phyloP scores from a whole-genome alignment of 2,797 vertebrate genomes.

The Halcyon leucocephala region DNA sequence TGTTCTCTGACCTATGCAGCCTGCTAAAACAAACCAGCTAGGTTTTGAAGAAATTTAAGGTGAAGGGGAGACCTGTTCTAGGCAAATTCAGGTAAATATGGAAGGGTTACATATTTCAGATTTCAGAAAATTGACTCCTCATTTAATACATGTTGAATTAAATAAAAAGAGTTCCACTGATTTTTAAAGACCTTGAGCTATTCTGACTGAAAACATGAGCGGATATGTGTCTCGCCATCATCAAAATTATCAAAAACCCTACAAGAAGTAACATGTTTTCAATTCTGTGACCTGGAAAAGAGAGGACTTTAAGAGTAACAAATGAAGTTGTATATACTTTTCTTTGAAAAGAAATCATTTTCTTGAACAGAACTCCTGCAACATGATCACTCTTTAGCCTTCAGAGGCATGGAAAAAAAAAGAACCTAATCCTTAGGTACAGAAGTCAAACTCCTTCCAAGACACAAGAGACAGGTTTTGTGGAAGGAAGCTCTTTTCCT shows the following conservation, averaged over 20 bases:
- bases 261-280: neutral
- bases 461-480: neutral
- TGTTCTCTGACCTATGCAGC: neutral
- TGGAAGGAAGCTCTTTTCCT: neutral
- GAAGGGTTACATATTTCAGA: neutral
- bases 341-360: neutral
- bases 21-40: neutral
- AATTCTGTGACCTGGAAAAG: neutral
- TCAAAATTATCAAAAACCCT: neutral
- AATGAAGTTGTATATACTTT: neutral
- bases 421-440: neutral
- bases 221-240: neutral
- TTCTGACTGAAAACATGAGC: neutral
- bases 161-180: neutral
- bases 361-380: neutral
- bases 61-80: accelerated
- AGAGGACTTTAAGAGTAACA: neutral
- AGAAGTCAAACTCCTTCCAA: neutral
- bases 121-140: neutral
- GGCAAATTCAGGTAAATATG: neutral
- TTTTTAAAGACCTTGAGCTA: neutral
- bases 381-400: neutral
- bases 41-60: neutral
- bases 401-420: neutral
- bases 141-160: neutral